phyloP scores from a whole-genome alignment of 2,888 invertebrate genomes.

The Hyppa rectilinea region DNA sequence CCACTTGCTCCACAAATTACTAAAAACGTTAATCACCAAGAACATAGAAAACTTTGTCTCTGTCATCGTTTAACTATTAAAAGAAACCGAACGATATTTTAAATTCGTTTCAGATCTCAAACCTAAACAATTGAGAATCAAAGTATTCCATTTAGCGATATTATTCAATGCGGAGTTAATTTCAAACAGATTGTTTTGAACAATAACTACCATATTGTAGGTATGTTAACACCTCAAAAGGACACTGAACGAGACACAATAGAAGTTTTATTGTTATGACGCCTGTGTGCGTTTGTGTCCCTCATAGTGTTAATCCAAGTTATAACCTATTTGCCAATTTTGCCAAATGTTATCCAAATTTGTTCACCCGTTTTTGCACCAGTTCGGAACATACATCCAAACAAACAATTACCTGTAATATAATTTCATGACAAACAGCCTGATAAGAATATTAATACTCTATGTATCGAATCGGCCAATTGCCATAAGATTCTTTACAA shows the following conservation, averaged over 20 bases:
- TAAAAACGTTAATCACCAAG: background rate
- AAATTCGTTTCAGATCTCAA: background rate
- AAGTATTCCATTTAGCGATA: background rate
- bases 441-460: background rate
- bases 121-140: background rate
- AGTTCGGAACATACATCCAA: background rate
- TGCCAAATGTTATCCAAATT: background rate
- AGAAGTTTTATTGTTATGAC: too few species aligned
- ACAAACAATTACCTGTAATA: background rate
- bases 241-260: too few species aligned
- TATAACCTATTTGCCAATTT: too few species aligned
- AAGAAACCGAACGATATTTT: background rate
- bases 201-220: too few species aligned
- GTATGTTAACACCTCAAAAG: too few species aligned
- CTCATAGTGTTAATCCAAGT: too few species aligned
- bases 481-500: constrained; percentile 29
- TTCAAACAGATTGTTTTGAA: background rate
- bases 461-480: constrained; percentile 34
- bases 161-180: background rate
- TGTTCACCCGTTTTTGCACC: background rate
- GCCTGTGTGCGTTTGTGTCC: too few species aligned
- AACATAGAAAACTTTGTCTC: background rate
- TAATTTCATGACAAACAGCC: background rate
- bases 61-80: background rate
- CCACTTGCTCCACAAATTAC: background rate